phyloP scores from a whole-genome alignment of 2,797 vertebrate genomes.

The Smutsia temminckii region DNA sequence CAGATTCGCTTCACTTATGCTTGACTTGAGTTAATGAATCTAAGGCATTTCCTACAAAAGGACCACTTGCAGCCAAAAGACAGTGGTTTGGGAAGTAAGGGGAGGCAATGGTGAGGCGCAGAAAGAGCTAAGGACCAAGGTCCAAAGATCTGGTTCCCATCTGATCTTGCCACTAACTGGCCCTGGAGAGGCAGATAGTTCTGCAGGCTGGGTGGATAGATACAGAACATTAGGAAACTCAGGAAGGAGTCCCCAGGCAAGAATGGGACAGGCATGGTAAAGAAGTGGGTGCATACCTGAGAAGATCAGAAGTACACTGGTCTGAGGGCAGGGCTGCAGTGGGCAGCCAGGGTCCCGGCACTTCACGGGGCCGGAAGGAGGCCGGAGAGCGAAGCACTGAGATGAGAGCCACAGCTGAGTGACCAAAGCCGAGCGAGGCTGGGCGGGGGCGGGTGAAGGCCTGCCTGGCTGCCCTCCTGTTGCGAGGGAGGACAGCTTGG shows the following conservation, averaged over 20 bases:
- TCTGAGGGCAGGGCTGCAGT: neutral
- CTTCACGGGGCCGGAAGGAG: neutral
- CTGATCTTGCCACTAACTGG: neutral
- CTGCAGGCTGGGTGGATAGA: neutral
- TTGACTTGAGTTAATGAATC: neutral
- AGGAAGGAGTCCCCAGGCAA: neutral
- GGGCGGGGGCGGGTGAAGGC: neutral
- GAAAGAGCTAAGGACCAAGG: neutral
- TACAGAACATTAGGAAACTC: neutral
- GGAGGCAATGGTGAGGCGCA: neutral
- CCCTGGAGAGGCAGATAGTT: neutral
- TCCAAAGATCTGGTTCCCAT: neutral
- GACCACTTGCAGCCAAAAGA: neutral
- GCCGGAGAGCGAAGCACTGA: neutral
- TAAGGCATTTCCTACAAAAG: slow-evolving; percentile 10
- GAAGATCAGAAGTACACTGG: neutral
- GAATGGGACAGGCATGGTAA: too few species aligned
- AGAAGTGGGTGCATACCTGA: neutral
- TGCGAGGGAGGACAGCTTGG: neutral
- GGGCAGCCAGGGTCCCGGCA: neutral
- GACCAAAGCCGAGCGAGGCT: neutral
- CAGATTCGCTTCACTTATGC: neutral
- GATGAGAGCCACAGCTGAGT: neutral
- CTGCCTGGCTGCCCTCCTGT: neutral
- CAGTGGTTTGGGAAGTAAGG: neutral